Evolutionary conservation across 1,140 invertebrate species (phyloP).

Genomic region (Aphaenogaster rudis): DNA sequence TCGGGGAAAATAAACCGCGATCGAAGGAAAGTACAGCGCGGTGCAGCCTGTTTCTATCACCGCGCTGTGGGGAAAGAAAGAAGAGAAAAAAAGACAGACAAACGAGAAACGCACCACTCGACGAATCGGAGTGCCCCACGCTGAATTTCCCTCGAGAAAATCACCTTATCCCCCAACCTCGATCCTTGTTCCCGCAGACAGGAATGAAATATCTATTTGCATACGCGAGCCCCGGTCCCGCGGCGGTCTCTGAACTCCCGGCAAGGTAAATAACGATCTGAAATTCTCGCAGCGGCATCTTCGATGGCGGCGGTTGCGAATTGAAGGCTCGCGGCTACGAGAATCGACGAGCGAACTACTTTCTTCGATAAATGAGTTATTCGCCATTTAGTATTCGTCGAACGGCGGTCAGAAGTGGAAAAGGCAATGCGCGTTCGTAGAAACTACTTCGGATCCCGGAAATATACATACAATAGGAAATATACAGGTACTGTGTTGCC

Average conservation of each 20-base stretch:
- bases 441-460: not conserved
- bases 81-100: conserved; percentile 31
- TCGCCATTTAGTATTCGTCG: conserved; percentile 51
- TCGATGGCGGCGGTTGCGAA: conserved; percentile 49
- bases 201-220: conserved; percentile 80
- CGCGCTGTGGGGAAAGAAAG: not conserved
- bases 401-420: not conserved
- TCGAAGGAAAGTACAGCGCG: conserved; percentile 45
- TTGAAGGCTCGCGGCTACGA: conserved; percentile 22
- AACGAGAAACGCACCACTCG: conserved; percentile 62
- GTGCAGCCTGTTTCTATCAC: conserved; percentile 37
- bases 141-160: conserved; percentile 78
- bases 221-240: conserved; percentile 68
- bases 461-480: not conserved
- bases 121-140: conserved; percentile 69
- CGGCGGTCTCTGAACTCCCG: conserved; percentile 65
- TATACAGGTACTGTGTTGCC: not conserved
- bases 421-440: not conserved
- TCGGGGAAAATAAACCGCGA: conserved; percentile 70
- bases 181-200: conserved; percentile 74
- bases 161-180: conserved; percentile 74
- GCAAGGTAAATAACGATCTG: conserved; percentile 73
- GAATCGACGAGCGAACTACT: conserved; percentile 34
- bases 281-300: conserved; percentile 61
- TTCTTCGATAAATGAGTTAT: conserved; percentile 58